Evolutionary conservation across 2,113 vertebrate species (phyloP).

Genomic region (Galeopterus variegatus): DNA sequence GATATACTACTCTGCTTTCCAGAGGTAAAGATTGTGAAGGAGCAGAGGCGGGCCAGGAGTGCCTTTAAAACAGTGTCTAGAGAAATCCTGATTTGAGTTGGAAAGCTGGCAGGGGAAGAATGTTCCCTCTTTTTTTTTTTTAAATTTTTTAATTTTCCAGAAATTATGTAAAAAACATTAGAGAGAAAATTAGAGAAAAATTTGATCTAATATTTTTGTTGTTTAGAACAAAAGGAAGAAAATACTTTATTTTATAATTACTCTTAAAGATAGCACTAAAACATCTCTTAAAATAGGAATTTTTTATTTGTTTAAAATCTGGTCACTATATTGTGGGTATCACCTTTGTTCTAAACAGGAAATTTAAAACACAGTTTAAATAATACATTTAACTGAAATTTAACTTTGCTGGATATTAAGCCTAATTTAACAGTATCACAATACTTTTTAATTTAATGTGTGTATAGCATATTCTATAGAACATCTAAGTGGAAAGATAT

Average conservation of each 20-base stretch:
- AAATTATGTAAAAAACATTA: background rate
- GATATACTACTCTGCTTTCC: background rate
- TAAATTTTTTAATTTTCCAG: background rate
- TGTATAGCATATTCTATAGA: background rate
- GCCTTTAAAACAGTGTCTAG: background rate
- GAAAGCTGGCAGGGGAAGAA: background rate
- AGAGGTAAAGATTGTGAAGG: background rate
- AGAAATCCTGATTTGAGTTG: background rate
- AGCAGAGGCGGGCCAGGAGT: background rate
- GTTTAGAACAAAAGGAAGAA: slow-evolving; percentile 1
- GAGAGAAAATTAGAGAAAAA: background rate
- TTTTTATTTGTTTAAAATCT: slow-evolving; percentile 36
- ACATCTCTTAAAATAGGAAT: background rate
- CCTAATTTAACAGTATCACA: background rate
- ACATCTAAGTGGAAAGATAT: background rate
- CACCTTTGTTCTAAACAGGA: background rate
- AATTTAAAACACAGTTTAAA: background rate
- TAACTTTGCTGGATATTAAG: slow-evolving; percentile 17
- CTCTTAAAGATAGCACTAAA: background rate
- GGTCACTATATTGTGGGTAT: background rate
- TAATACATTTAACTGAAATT: background rate
- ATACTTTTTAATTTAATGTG: background rate
- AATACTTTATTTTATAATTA: background rate
- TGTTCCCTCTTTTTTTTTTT: background rate
- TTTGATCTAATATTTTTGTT: background rate